A percentile compares a stretch with the other conserved stretches of the same genome.
Evolutionary conservation across 2,797 vertebrate species (phyloP).

Genomic region (Bradypodion pumilum): DNA sequence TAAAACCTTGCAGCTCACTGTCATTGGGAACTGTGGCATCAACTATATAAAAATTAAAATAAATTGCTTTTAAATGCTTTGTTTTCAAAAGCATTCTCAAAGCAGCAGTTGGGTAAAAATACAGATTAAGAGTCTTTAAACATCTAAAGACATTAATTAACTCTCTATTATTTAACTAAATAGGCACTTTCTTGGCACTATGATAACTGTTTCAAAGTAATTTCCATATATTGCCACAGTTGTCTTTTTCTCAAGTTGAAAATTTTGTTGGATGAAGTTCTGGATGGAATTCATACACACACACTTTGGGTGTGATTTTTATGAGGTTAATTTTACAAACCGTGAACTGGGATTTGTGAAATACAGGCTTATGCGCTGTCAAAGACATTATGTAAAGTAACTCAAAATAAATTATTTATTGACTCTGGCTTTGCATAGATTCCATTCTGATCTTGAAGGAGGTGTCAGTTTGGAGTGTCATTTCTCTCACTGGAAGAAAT

Average conservation of each 20-base stretch:
- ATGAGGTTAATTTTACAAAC: slow-evolving; percentile 31
- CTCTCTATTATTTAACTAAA: not conserved
- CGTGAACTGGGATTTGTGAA: not conserved
- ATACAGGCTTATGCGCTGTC: not conserved
- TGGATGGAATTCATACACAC: slow-evolving; percentile 14
- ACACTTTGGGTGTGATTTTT: not conserved
- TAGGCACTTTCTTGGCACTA: not conserved
- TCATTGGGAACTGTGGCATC: not conserved
- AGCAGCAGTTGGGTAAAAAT: not conserved
- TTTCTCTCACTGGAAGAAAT: slow-evolving; percentile 43
- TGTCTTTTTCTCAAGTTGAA: not conserved
- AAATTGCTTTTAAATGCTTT: not conserved
- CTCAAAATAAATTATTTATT: slow-evolving; percentile 37
- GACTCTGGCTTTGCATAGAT: slow-evolving; percentile 28
- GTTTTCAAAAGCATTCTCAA: not conserved
- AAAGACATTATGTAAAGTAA: slow-evolving; percentile 37
- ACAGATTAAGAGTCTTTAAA: not conserved
- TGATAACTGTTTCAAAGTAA: not conserved
- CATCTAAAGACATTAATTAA: not conserved
- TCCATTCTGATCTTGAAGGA: slow-evolving; percentile 25
- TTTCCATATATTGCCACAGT: not conserved
- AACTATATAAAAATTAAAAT: not conserved
- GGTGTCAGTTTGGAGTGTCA: slow-evolving; percentile 36
- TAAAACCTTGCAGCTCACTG: not conserved
- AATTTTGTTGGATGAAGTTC: slow-evolving; percentile 22